These are phyloP conservation scores for Zaprionus ghesquierei DNA, from an alignment of 1,140 invertebrate species.

Conservation along the genomic window DNA sequence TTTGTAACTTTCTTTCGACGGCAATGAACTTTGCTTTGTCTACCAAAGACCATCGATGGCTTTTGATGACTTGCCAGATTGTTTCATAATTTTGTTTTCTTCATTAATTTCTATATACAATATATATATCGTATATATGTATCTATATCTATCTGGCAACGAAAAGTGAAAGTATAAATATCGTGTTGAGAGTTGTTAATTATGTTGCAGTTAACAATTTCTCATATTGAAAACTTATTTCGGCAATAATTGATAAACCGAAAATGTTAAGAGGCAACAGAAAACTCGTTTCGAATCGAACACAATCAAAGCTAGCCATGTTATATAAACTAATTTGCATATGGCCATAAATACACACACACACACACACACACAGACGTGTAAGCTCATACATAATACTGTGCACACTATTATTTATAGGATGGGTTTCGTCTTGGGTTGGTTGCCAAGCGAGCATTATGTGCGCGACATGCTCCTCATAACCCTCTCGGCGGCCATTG, in stretches of 20 bases:
- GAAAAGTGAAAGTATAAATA: conserved; percentile 70
- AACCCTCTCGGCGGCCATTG: conserved; percentile 61
- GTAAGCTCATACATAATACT: conserved; percentile 32
- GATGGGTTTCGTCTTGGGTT: conserved; percentile 76
- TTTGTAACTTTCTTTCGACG: conserved; percentile 64
- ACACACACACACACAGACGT: conserved; percentile 21
- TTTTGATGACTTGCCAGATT: conserved; percentile 6
- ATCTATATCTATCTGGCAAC: conserved; percentile 32
- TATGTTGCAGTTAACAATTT: conserved; percentile 31
- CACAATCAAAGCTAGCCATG: conserved; percentile 7
- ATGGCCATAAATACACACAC: conserved; percentile 17
- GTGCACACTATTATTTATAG: conserved; percentile 61
- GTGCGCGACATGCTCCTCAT: conserved; percentile 66
- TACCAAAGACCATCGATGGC: conserved; percentile 17
- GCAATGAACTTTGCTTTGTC: conserved; percentile 65
- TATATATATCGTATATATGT: conserved; percentile 16
- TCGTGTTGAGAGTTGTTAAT: conserved; percentile 19
- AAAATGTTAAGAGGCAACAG: conserved; percentile 21
- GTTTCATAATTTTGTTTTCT: conserved; percentile 68
- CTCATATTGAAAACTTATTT: conserved; percentile 37
- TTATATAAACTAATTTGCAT: conserved; percentile 74
- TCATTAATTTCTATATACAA: neutral
- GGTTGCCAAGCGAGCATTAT: conserved; percentile 76
- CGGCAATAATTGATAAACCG: conserved; percentile 24
- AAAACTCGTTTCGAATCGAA: conserved; percentile 60